A percentile compares a stretch with the other conserved stretches of the same genome.
phyloP scores from a whole-genome alignment of 1,140 invertebrate species.

The Drosophila arizonae region DNA sequence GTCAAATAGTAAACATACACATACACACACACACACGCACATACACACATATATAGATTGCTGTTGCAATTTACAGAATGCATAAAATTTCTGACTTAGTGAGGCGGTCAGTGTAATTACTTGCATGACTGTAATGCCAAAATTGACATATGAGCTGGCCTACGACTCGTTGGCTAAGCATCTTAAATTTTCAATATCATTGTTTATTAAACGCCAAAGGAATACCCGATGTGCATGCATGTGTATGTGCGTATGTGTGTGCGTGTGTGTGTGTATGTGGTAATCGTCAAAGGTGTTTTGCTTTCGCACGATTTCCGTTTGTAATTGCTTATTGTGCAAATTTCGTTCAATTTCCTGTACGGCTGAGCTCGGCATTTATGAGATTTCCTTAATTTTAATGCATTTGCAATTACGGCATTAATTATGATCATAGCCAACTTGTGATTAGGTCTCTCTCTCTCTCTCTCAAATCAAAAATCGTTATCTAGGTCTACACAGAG shows the following conservation, averaged over 20 bases:
- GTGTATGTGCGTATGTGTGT: too few relatives aligned
- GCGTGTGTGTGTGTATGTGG: slow-evolving; percentile 5
- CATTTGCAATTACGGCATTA: slow-evolving; percentile 56
- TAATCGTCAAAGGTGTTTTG: slow-evolving; percentile 63
- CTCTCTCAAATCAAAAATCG: too few relatives aligned
- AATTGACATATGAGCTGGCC: slow-evolving; percentile 64
- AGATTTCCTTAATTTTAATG: slow-evolving; percentile 55
- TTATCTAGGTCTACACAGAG: too few relatives aligned
- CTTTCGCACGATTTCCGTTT: slow-evolving; percentile 68
- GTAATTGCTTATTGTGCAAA: slow-evolving; percentile 67
- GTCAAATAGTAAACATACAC: slow-evolving; percentile 15
- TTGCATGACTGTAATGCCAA: slow-evolving; percentile 59
- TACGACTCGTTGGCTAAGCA: slow-evolving; percentile 63
- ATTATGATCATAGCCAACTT: slow-evolving; percentile 47
- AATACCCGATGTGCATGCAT: slow-evolving; percentile 30
- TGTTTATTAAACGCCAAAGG: slow-evolving; percentile 80
- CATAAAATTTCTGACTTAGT: slow-evolving; percentile 41
- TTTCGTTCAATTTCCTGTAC: slow-evolving; percentile 63
- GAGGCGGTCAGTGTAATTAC: slow-evolving; percentile 62
- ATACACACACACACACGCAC: slow-evolving; percentile 5
- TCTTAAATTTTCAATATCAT: slow-evolving; percentile 81
- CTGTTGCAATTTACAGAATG: slow-evolving; percentile 23
- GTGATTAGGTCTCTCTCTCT: slow-evolving; percentile 19
- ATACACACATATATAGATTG: slow-evolving; percentile 2
- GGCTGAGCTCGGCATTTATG: slow-evolving; percentile 23